Base-by-base conservation (phyloP, 1,140 invertebrate species). In the Gonatopus flavifemur region DNA sequence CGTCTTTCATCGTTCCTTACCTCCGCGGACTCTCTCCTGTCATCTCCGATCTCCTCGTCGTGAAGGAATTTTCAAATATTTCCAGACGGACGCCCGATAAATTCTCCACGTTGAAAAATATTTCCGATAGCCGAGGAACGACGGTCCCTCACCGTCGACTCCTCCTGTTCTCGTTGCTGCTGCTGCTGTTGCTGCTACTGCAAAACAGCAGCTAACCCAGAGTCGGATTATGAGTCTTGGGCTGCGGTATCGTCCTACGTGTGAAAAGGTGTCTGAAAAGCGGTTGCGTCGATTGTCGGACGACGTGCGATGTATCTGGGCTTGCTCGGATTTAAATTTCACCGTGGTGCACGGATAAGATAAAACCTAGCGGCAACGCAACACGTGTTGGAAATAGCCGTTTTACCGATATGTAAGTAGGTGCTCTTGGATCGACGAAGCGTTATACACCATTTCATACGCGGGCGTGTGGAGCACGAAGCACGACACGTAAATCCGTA, bases 11-110 rank as follows among this genome's bases (percentile, higher is more conserved):
- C 24, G 39, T 20, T 18, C 25, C 28, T 16, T 39, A 4, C 5
- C 9, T 1, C 39, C 32, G n/a, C 19, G 8, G 31, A 31, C 22
- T 41, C 40, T 40, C 28, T 46, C 44, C 45, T 49, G 44, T 41
- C 36, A 18, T n/a, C 38, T 46, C 28, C n/a, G 33, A 21, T 39
- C 41, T 18, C 25, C 58, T 33, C 44, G 43, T 49, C 59, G 57
- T 56, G 57, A 57, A 62, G 65, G 62, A 71, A 70, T 73, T 73
- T 66, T 62, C 52, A 68, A 70, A 70, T 70, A 68, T 69, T 69
- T 67, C 55, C 59, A 52, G 41, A 37, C 57, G 54, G 59, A 66
- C 59, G 57, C 62, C 61, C 69, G 59, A 74, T 73, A 74, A 73
- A 74, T 73, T 72, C 68, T 69, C 65, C 58, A 33, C 57, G 63